Percentiles rank a stretch among this genome's conserved stretches.
Conservation (phyloP, 2,797 vertebrate genomes). For the Xyrichtys novacula region DNA sequence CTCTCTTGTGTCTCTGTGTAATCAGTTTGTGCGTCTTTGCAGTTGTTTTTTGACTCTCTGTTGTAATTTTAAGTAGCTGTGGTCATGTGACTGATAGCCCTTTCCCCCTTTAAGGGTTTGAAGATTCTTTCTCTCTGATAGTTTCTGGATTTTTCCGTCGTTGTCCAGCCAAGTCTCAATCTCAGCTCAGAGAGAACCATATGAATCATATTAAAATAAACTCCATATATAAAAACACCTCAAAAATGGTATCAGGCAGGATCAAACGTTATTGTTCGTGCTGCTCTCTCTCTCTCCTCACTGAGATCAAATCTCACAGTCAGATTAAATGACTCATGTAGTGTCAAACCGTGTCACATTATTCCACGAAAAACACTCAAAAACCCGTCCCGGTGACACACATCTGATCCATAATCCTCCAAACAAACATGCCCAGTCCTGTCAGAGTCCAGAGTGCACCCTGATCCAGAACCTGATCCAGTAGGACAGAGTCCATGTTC, state of each 20-base stretch:
- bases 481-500: conserved; percentile 15
- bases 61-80: background rate
- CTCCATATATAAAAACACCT: background rate
- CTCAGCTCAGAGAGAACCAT: background rate
- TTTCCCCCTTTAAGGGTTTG: background rate
- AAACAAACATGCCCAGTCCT: conserved; percentile 29
- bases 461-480: conserved; percentile 7
- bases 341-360: conserved; percentile 24
- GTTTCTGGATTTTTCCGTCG: background rate
- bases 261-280: conserved; percentile 15
- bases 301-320: conserved; percentile 4
- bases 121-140: background rate
- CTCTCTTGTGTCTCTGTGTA: background rate
- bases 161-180: background rate
- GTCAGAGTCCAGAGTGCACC: conserved; percentile 26
- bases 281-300: conserved; percentile 18
- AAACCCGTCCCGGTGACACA: conserved; percentile 2
- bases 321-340: conserved; percentile 41
- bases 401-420: conserved; percentile 15
- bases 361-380: conserved; percentile 16
- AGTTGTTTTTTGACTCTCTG: background rate
- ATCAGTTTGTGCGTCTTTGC: background rate
- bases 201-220: background rate
- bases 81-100: background rate
- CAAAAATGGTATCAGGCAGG: background rate